Base-by-base conservation (phyloP, 2,113 vertebrate species). In the Spilogale gracilis region DNA sequence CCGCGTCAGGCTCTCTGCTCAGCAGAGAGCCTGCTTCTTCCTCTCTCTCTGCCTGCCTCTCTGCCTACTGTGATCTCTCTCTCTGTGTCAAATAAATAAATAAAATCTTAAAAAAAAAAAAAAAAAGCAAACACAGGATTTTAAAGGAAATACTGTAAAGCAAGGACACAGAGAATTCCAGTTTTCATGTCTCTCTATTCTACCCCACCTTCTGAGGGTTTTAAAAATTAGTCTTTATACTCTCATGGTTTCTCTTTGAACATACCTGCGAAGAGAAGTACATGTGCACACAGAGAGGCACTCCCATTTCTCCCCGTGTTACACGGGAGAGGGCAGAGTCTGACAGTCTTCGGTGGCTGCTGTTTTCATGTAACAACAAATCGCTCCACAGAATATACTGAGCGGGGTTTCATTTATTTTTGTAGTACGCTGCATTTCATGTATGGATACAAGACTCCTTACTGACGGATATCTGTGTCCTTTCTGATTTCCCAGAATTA, bases 401-500 rank as follows among this genome's bases (percentile, higher is more conserved):
- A 20, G 43, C 54, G 3, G 21, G 45, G 2, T 7, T 9, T 73
- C 43, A 27, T 18, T 12, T 0, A 0, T 1, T 1, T n/a, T 38
- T 17, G 5, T 0, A 38, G 6, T 3, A 25, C 9, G 27, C 9
- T 21, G 11, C 0, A 60, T 7, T 13, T 25, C 21, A 32, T 4
- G 12, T 2, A 52, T 11, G 48, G 38, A 30, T 14, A 14, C 9
- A 3, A 12, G 20, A 5, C 32, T 32, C n/a, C 3, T 67, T 21
- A 0, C 27, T 8, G 54, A 13, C 6, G 9, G n/a, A 20, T 30
- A 1, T 10, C 43, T 16, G 52, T 12, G 23, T 17, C 13, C 21
- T 17, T 16, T n/a, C 74, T 20, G 13, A 38, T 11, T 3, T 20
- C 50, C n/a, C 14, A 25, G 43, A 69, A 67, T 6, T 12, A 20